A percentile compares a stretch with the other conserved stretches of the same genome.
Evolutionary conservation across 2,888 invertebrate genomes (phyloP).

Genomic region (Marronus borbonicus): DNA sequence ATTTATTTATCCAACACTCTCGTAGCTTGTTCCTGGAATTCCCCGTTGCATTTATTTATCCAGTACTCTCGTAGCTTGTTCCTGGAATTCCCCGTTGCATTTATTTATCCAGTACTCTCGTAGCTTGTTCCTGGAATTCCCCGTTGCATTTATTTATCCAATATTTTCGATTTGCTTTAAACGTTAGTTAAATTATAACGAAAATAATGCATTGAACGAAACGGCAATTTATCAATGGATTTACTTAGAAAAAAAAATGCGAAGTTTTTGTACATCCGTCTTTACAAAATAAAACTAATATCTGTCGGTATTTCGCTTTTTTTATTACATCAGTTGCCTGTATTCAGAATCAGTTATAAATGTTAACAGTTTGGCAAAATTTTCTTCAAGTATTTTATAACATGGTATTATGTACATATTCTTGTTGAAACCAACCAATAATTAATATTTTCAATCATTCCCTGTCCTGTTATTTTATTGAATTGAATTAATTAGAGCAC

Average conservation of each 20-base stretch:
- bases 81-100: no score
- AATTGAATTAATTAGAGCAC: slow-evolving; percentile 50
- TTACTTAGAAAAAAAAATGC: no score
- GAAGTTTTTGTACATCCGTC: background rate
- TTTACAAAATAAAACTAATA: slow-evolving; percentile 44
- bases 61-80: no score
- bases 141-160: no score
- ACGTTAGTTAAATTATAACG: no score
- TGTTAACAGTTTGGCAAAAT: slow-evolving; percentile 57
- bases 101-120: no score
- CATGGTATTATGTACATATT: slow-evolving; percentile 52
- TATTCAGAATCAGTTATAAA: slow-evolving; percentile 55
- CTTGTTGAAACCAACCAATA: slow-evolving; percentile 54
- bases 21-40: no score
- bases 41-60: no score
- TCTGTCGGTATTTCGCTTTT: slow-evolving; percentile 55
- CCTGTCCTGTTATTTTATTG: slow-evolving; percentile 50
- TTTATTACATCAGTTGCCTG: slow-evolving; percentile 58
- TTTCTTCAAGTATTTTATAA: slow-evolving; percentile 52
- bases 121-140: no score
- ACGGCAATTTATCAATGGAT: background rate
- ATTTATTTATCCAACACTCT: no score
- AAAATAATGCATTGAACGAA: no score
- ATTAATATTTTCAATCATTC: slow-evolving; percentile 52
- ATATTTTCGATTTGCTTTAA: no score